Conservation (phyloP, 2,113 vertebrate species). For the Cervus canadensis region DNA sequence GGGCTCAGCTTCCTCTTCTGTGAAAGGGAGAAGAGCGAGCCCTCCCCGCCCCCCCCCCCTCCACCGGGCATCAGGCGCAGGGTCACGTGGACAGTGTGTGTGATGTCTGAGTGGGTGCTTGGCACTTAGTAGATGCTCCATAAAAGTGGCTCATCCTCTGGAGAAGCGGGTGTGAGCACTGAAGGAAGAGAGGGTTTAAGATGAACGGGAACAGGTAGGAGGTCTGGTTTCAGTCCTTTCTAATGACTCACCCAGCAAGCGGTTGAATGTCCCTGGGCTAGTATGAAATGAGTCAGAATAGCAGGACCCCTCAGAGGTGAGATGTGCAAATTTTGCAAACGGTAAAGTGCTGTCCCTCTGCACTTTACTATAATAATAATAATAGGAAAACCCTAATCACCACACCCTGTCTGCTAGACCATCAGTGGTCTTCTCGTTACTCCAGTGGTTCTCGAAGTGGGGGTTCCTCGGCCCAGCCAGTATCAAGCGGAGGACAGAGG, state of each 20-base stretch:
- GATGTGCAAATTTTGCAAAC: neutral
- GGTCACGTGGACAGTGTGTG: fast-evolving
- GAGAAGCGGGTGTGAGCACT: fast-evolving
- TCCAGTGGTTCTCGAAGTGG: neutral
- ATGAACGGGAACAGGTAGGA: fast-evolving
- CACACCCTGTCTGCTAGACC: neutral
- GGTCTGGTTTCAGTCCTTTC: fast-evolving
- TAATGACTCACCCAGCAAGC: fast-evolving
- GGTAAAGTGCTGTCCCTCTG: neutral
- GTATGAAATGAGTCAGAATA: fast-evolving
- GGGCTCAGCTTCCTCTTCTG: neutral
- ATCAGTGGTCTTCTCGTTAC: fast-evolving
- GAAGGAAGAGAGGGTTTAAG: fast-evolving
- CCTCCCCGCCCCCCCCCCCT: no score
- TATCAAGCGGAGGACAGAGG: neutral
- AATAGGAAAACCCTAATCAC: fast-evolving
- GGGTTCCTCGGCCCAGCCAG: fast-evolving
- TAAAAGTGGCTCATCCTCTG: fast-evolving
- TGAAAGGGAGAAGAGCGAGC: no score
- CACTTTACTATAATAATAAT: neutral
- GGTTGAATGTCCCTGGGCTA: fast-evolving
- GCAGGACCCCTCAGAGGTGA: neutral
- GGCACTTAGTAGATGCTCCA: neutral
- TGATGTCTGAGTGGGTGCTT: fast-evolving
- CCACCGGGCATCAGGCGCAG: fast-evolving